Evolutionary conservation across 2,797 vertebrate genomes (phyloP), one percentile per base, ranked within the genome.

Genomic region (Gymnothorax reevesii): DNA sequence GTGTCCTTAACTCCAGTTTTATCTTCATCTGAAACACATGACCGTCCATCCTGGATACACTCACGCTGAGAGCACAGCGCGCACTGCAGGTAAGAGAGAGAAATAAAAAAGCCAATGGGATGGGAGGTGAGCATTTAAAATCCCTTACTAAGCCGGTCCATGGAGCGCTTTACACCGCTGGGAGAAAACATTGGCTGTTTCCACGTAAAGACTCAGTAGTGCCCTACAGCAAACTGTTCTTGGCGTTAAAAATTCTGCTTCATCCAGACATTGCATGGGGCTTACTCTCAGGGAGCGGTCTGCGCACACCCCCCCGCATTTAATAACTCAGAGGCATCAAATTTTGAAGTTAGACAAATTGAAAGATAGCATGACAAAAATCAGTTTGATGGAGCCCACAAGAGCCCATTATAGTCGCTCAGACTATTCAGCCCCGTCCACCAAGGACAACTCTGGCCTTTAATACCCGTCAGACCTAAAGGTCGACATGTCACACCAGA

Each of bases 401-500:
- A 79, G 75, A 79, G 75, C 13, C 75, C 42, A 0, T 83, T 12
- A 83, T 25, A 42, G 55, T 75, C 66, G 83, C 27, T 87, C 64
- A 87, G 22, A 83, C 15, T n/a, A 6, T 69, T 57, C 86, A 59
- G n/a, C 80, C 52, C 73, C 17, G 27, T 17, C 42, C 4, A 6
- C 4, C 0, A 13, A 22, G 42, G 42, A 75, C 6, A 57, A 57
- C n/a, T 42, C 22, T 83, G 64, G 75, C 82, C 86, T 87, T 86
- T 83, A n/a, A 75, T 52, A 20, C 66, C 86, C 55, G 77, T 87
- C 86, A 87, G 66, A 22, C 25, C 80, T 25, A 42, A 75, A 60
- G 64, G 86, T 57, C n/a, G 33, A 54, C 57, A 55, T 55, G 33
- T 59, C 57, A 49, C 55, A 27, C 17, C 62, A 62, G 57, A 25